Base-by-base conservation (phyloP, 92 coral and sea anemone species). In the Anthopleura xanthogrammica region DNA sequence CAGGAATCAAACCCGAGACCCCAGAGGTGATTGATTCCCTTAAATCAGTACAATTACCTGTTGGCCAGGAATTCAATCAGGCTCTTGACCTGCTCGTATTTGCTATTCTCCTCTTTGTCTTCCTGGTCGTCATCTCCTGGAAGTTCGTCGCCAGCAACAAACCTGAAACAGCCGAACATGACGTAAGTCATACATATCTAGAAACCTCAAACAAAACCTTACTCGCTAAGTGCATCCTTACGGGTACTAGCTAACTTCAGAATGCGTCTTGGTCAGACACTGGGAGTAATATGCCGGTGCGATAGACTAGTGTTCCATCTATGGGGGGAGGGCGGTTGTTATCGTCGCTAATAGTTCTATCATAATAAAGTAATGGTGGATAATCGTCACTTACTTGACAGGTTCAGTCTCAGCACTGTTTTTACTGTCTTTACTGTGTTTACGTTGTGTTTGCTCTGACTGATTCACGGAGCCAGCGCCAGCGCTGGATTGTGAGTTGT, bases 21-120 rank as follows among this genome's bases (percentile, higher is more conserved):
- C n/a, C 39, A 17, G 41, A 22, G 74, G 29, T 3, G 36, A 68
- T 8, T 46, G 58, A 54, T 8, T 11, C 13, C 7, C 14, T 6
- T 6, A 14, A 3, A 54, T 54, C 7, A 13, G 7, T 5, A 11
- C 16, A 54, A 11, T 57, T 78, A 93, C 98, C 98, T 93, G 87
- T 93, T 93, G 12, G 98, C 95, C 2, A 93, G 88, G 82, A 93
- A 93, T 58, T 93, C 95, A 72, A 93, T 93, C 68, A 93, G 82
- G 40, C 86, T 92, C 78, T 93, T 93, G 80, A 90, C 91, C 83
- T 92, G 90, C 74, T 89, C 98, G 56, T 85, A 39, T 78, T 65
- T 40, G 46, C 52, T 62, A 16, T 68, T 54, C 86, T 80, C 83
- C 23, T 71, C 64, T 71, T 52, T 57, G 68, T 82, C 78, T 79